Base-by-base conservation (phyloP, 1,140 invertebrate genomes). In the Drosophila willistoni region DNA sequence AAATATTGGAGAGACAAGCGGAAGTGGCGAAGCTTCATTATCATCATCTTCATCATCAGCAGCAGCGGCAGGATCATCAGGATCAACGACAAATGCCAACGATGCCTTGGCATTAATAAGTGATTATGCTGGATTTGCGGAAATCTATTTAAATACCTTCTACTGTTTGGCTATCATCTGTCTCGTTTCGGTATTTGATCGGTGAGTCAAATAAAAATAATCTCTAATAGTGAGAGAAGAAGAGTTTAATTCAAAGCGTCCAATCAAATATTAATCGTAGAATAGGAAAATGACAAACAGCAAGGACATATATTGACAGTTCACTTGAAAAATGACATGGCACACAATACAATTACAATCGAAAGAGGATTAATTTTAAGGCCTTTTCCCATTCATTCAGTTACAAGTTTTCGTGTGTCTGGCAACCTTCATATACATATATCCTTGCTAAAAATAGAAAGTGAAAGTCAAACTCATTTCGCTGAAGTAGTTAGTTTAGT, bases 101-200 rank as follows among this genome's bases (percentile, higher is more conserved):
- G 89, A 85, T 19, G 51, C 81, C 1, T 6, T 89, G 60, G 63
- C 84, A 3, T 55, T 87, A 19, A 89, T 87, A 13, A 78, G 84
- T 17, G 90, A 92, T 22, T 92, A 92, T 76, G 80, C 81, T 6
- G 75, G 82, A 41, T 92, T 92, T 71, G 90, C 91, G 44, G 85
- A 91, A 57, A 90, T 91, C 19, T 92, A 92, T 59, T 55, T 91
- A 13, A 92, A 92, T 59, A 92, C 91, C 33, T 92, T 92, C 65
- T 92, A 92, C 44, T 92, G 90, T 65, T 73, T 92, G 80, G 90
- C 90, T 7, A 91, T 92, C 34, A 63, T 92, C 13, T 92, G 91
- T 62, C 73, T 92, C 60, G 91, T 92, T 62, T 92, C 91, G 2
- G 85, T 92, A 13, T 91, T 92, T 39, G 91, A 92, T 91, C 86